A percentile compares a stretch with the other conserved stretches of the same genome.
phyloP scores from a whole-genome alignment of 1,140 invertebrate species.

The Lordiphosa mommai region DNA sequence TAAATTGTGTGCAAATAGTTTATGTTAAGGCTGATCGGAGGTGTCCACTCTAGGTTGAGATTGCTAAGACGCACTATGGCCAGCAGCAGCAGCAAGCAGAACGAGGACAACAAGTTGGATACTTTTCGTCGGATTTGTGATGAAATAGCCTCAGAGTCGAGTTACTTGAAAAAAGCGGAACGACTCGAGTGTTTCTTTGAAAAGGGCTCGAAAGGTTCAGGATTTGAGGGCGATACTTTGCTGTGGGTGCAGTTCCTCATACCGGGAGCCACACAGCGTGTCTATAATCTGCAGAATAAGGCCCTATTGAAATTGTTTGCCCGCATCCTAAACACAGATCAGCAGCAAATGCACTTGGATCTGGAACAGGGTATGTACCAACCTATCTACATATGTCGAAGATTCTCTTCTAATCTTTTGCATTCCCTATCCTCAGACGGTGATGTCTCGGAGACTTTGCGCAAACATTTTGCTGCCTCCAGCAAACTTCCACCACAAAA shows the following conservation, averaged over 20 bases:
- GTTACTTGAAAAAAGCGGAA: slow-evolving; percentile 91
- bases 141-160: slow-evolving; percentile 87
- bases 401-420: background rate
- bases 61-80: slow-evolving; percentile 2
- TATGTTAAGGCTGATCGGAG: slow-evolving; percentile 1
- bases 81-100: slow-evolving; percentile 28
- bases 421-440: slow-evolving; percentile 80
- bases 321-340: slow-evolving; percentile 86
- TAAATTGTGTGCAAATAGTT: slow-evolving; percentile 3
- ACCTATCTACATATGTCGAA: background rate
- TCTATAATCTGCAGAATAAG: slow-evolving; percentile 96
- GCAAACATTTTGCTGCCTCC: slow-evolving; percentile 88
- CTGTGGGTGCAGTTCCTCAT: slow-evolving; percentile 93
- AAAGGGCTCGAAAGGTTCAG: slow-evolving; percentile 74
- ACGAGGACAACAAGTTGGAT: slow-evolving; percentile 87
- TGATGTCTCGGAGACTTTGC: slow-evolving; percentile 94
- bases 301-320: slow-evolving; percentile 94
- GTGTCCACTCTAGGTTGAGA: background rate
- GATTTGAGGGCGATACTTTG: slow-evolving; percentile 88
- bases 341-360: slow-evolving; percentile 91
- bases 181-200: slow-evolving; percentile 84
- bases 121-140: slow-evolving; percentile 90
- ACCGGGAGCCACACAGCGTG: slow-evolving; percentile 89
- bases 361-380: slow-evolving; percentile 83
- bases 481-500: slow-evolving; percentile 82